phyloP scores from a whole-genome alignment of 2,797 vertebrate species.

The Trematomus bernacchii region DNA sequence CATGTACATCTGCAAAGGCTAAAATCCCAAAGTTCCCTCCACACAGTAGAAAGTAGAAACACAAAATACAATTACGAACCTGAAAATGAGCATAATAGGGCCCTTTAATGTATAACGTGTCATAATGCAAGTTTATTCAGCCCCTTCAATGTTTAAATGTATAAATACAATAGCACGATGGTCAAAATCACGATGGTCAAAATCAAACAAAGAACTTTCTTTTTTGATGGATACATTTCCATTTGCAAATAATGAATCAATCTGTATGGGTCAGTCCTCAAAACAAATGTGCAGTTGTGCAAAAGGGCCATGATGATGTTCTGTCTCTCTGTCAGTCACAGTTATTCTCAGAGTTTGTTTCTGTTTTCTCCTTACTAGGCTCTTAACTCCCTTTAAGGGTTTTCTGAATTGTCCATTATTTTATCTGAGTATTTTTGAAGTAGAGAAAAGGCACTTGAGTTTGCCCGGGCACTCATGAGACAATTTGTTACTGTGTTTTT shows the following conservation, averaged over 20 bases:
- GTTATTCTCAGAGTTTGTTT: neutral
- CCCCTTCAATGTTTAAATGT: no score
- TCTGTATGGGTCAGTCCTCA: neutral
- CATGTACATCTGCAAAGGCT: no score
- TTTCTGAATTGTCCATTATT: neutral
- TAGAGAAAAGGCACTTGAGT: neutral
- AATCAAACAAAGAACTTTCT: no score
- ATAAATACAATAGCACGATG: neutral
- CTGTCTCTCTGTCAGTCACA: neutral
- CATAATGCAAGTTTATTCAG: no score
- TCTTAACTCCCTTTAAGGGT: neutral
- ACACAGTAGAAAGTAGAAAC: no score
- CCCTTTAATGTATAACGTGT: no score
- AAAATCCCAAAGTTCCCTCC: no score
- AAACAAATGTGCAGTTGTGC: neutral
- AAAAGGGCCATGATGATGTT: neutral
- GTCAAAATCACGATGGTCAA: neutral
- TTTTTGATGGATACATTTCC: no score
- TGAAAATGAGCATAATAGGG: no score
- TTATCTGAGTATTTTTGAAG: neutral
- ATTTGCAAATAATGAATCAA: neutral
- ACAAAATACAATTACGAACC: no score
- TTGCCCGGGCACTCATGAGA: neutral
- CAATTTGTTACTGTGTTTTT: neutral
- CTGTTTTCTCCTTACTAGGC: neutral